Evolutionary conservation across 2,888 invertebrate genomes (phyloP).

Genomic region (Athalia rosae): DNA sequence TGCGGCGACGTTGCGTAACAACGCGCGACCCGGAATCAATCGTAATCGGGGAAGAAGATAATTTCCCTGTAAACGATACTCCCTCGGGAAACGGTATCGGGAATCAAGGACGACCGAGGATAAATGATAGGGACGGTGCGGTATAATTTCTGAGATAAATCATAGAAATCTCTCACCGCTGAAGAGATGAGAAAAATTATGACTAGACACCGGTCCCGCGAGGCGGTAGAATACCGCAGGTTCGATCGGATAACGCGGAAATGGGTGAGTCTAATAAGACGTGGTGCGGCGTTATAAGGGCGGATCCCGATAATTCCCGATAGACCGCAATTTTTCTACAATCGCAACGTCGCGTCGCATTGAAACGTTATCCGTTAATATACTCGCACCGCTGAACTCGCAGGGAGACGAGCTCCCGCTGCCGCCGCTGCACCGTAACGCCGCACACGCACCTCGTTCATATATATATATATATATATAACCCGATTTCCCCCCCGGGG

Average conservation of each 20-base stretch:
- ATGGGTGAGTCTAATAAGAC: constrained; percentile 10
- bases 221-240: constrained; percentile 4
- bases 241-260: constrained; percentile 33
- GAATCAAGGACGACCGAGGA: neutral
- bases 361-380: constrained; percentile 59
- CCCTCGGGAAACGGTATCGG: neutral
- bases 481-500: constrained; percentile 39
- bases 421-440: neutral
- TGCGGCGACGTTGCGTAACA: neutral
- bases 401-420: neutral
- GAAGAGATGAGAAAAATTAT: neutral
- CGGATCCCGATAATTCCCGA: constrained; percentile 30
- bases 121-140: no score
- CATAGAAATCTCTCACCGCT: neutral
- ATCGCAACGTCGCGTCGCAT: constrained; percentile 55
- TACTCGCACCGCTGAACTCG: constrained; percentile 18
- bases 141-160: neutral
- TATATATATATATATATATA: no score
- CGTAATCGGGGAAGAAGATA: neutral
- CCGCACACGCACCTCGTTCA: constrained; percentile 18
- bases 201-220: neutral
- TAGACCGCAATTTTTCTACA: constrained; percentile 60
- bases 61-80: neutral
- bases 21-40: neutral
- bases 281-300: neutral